Evolutionary conservation across 2,888 invertebrate species (phyloP).

Genomic region (Spodoptera littoralis): DNA sequence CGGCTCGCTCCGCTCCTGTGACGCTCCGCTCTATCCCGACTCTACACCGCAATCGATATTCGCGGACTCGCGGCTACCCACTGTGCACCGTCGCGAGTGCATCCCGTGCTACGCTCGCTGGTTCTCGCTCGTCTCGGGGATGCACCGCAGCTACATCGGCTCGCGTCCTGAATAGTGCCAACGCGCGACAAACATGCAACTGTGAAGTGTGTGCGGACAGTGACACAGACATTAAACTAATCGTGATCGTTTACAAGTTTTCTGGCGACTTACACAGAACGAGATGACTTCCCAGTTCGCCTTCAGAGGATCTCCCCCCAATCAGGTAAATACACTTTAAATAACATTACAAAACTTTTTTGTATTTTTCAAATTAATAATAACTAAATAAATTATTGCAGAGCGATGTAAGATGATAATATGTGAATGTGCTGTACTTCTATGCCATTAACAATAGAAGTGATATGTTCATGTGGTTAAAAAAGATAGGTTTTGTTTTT

Average conservation of each 20-base stretch:
- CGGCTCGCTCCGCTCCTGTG: slow-evolving; percentile 78
- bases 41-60: slow-evolving; percentile 79
- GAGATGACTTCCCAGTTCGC: slow-evolving; percentile 88
- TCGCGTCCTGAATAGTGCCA: slow-evolving; percentile 65
- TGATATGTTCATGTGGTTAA: slow-evolving; percentile 56
- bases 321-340: slow-evolving; percentile 77
- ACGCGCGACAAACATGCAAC: slow-evolving; percentile 76
- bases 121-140: slow-evolving; percentile 60
- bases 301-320: slow-evolving; percentile 87
- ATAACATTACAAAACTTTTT: slow-evolving; percentile 36
- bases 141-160: slow-evolving; percentile 62
- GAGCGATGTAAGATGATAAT: slow-evolving; percentile 62
- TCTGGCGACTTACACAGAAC: slow-evolving; percentile 72
- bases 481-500: slow-evolving; percentile 14
- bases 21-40: slow-evolving; percentile 70
- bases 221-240: slow-evolving; percentile 73
- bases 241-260: slow-evolving; percentile 75
- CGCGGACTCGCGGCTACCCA: slow-evolving; percentile 60
- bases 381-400: slow-evolving; percentile 56
- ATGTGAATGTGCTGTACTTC: slow-evolving; percentile 35
- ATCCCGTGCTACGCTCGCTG: slow-evolving; percentile 63
- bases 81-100: slow-evolving; percentile 68
- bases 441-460: slow-evolving; percentile 40
- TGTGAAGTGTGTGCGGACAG: slow-evolving; percentile 87
- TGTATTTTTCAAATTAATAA: slow-evolving; percentile 21